Base-by-base conservation (phyloP, 2,113 vertebrate species). In the Regulus satrapa region DNA sequence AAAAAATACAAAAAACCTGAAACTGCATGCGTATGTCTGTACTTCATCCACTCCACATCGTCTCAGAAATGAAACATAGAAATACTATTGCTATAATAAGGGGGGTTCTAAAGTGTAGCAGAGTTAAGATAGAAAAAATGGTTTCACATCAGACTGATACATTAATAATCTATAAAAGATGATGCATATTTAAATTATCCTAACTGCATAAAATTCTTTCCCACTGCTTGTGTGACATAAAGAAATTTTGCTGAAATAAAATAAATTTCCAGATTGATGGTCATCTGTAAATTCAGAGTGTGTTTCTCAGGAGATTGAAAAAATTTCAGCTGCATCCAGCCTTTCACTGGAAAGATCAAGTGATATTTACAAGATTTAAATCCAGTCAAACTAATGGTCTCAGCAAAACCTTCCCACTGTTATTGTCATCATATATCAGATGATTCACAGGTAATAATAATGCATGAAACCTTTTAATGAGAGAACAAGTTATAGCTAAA, bases 11-110 rank as follows among this genome's bases (percentile, higher is more conserved):
- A 88, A 91, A 83, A 76, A 89, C 85, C 41, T 26, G 58, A 96
- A 88, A 48, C 73, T 76, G 40, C 24, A 31, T 52, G 7, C 51
- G 9, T 76, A 43, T 90, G 63, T 92, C 62, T 93, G 62, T 55
- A 55, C 34, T 45, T 77, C 31, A 68, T 26, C 6, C 31, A 56
- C 59, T 92, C 41, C 91, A 84, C 56, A 48, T 80, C 68, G 82
- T 93, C 89, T 96, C 69, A 88, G 73, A 48, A 96, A 72, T n/a
- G 66, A 83, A 14, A 80, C 55, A 88, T 88, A 95, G 96, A 94
- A 79, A 85, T 79, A 25, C 68, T 83, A 34, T 59, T 74, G 34
- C 74, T 56, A 52, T 59, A 85, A 76, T 62, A 67, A 71, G 72
- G 89, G 40, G 20, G 40, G 40, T 63, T 95, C 91, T 77, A 91